Base-by-base conservation (phyloP, 64 coral and sea anemone species). In the Montipora cactus region DNA sequence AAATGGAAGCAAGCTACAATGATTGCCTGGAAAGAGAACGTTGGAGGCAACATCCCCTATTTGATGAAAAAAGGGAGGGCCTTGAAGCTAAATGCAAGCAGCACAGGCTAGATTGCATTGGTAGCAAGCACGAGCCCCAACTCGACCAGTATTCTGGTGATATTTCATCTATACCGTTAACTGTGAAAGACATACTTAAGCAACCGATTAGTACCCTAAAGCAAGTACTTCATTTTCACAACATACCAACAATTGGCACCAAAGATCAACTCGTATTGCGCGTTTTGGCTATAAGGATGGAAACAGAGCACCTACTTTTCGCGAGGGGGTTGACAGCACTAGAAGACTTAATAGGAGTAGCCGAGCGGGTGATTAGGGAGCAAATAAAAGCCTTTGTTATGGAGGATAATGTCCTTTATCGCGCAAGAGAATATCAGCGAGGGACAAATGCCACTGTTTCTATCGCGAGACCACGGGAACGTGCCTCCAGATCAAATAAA, bases 201-300 rank as follows among this genome's bases (percentile, higher is more conserved):
- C 78, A 2, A 7, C 78, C 78, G 7, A 2, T 80, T 51, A 8
- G 18, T 80, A 49, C 5, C 7, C 18, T 80, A 15, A 80, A 53
- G 52, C 45, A 49, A 80, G 16, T 80, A 7, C 44, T 80, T 11
- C 21, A 80, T 6, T 80, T 80, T 23, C 44, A 44, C 20, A 80
- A 80, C 13, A 45, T 80, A 20, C 78, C 45, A 25, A 51, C 47
- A 7, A 14, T 7, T 5, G 44, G 78, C 5, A 51, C 45, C 7
- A 80, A 80, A 80, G 78, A 80, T 46, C 78, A 80, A 47, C 78
- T 80, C 6, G 78, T 80, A 23, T 47, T 80, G 18, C 78, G 45
- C 14, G 22, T 80, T 7, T 15, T 80, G 3, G 78, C 78, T 8
- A 19, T 80, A 7, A 5, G 47, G 7, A 44, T 47, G 7, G 78